Evolutionary conservation across 2,113 vertebrate genomes (phyloP).

Genomic region (Cettia cetti): DNA sequence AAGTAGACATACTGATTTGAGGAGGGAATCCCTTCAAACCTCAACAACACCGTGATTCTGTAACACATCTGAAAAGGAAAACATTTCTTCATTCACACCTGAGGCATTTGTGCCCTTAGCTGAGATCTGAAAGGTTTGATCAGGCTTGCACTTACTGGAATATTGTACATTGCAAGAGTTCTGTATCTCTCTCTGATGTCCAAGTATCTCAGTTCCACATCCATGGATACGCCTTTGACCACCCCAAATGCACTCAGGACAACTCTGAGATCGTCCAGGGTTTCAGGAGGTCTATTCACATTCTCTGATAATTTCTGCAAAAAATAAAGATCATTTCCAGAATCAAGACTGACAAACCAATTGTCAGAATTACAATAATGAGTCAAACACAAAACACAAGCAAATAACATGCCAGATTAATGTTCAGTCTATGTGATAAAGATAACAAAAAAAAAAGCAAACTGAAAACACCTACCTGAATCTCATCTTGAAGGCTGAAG

Average conservation of each 20-base stretch:
- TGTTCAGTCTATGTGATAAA: background rate
- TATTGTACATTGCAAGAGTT: constrained; percentile 82
- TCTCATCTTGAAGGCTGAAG: constrained; percentile 74
- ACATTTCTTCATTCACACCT: background rate
- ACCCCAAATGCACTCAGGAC: constrained; percentile 83
- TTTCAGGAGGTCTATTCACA: constrained; percentile 76
- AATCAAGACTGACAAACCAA: background rate
- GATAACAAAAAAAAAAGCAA: background rate
- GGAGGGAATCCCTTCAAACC: background rate
- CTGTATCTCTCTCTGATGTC: constrained; percentile 88
- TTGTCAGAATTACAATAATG: background rate
- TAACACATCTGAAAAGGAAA: background rate
- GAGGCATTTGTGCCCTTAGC: background rate
- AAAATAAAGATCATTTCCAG: background rate
- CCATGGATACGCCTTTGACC: constrained; percentile 78
- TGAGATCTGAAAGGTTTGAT: background rate
- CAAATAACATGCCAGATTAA: background rate
- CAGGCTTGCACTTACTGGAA: constrained; percentile 72
- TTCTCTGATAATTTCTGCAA: constrained; percentile 73
- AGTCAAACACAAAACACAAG: background rate
- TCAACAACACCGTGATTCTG: background rate
- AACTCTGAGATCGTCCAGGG: constrained; percentile 85
- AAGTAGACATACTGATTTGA: background rate
- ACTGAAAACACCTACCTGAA: constrained; percentile 71
- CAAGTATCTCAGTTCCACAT: constrained; percentile 80